Percentiles rank a stretch among this genome's conserved stretches.
Evolutionary conservation across 2,888 invertebrate genomes (phyloP).

Genomic region (Pantelozetes paolii): DNA sequence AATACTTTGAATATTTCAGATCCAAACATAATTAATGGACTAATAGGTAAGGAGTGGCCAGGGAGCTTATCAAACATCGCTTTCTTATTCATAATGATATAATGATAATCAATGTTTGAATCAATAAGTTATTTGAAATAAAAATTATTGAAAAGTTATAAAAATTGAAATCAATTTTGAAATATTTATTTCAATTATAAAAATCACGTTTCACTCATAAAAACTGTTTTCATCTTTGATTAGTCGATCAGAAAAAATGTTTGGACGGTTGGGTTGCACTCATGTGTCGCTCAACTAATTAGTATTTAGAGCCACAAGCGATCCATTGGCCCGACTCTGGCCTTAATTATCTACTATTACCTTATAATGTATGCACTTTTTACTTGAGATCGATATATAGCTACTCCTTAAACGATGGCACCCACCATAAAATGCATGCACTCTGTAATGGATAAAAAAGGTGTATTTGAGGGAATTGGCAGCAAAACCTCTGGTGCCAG

Average conservation of each 20-base stretch:
- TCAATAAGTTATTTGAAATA: no score
- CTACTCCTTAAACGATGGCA: constrained; percentile 26
- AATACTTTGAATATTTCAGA: constrained; percentile 8
- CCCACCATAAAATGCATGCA: constrained; percentile 21
- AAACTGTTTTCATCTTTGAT: neutral
- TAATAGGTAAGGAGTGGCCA: constrained; percentile 13
- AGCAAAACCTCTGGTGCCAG: constrained; percentile 29
- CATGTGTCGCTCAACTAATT: constrained; percentile 15
- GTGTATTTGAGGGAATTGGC: neutral
- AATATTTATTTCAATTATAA: neutral
- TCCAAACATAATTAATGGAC: constrained; percentile 20
- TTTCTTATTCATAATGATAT: no score
- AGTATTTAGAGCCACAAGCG: constrained; percentile 29
- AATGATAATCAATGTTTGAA: no score
- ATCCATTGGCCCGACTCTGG: neutral
- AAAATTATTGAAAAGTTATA: no score
- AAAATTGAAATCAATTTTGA: neutral
- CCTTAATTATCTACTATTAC: constrained; percentile 21
- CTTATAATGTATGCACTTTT: neutral
- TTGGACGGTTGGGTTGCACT: neutral
- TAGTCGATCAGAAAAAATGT: neutral
- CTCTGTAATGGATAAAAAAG: neutral
- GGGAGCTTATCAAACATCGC: no score
- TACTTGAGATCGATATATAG: neutral
- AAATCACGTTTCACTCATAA: constrained; percentile 32